phyloP scores from a whole-genome alignment of 2,797 vertebrate species.

The Myotis vivesi region DNA sequence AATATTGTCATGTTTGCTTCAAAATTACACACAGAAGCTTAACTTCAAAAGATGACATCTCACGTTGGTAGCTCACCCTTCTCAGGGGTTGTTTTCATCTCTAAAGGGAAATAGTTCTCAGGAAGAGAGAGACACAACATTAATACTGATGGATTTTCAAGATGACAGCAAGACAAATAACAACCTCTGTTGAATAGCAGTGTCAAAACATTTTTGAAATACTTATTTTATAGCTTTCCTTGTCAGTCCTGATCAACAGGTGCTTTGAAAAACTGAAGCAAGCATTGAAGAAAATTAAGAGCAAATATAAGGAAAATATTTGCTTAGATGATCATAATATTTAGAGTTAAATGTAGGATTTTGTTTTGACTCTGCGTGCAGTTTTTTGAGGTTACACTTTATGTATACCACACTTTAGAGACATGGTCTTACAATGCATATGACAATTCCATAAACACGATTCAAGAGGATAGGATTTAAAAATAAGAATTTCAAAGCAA shows the following conservation, averaged over 20 bases:
- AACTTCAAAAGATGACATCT: constrained; percentile 34
- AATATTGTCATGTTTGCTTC: constrained; percentile 15
- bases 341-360: constrained; percentile 20
- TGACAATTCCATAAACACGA: neutral
- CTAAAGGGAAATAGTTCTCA: constrained; percentile 17
- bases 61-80: constrained; percentile 7
- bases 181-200: neutral
- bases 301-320: neutral
- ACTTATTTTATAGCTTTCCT: neutral
- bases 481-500: neutral
- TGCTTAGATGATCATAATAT: neutral
- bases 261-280: neutral
- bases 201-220: neutral
- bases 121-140: neutral
- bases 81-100: neutral
- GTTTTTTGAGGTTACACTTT: neutral
- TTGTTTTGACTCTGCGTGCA: neutral
- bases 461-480: neutral
- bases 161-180: neutral
- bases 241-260: neutral
- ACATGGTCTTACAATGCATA: neutral
- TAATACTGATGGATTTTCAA: neutral
- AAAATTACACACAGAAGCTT: constrained; percentile 10
- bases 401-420: neutral
- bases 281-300: neutral